These are phyloP conservation scores for Mactra quadrangularis DNA, from an alignment of 1,140 invertebrate species.

Conservation along the genomic window DNA sequence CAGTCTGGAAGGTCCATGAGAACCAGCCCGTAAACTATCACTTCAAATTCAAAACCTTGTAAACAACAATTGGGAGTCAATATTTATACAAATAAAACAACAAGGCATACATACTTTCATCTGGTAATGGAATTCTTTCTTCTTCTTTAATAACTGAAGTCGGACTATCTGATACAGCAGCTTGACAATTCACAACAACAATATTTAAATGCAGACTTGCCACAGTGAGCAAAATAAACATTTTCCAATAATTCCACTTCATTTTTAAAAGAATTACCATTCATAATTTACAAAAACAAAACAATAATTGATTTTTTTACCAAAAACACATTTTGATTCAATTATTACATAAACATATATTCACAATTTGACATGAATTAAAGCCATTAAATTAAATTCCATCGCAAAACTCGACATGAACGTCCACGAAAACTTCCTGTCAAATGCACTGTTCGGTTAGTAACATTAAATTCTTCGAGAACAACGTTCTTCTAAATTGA, in stretches of 20 bases:
- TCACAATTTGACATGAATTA: background rate
- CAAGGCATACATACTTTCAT: constrained; percentile 29
- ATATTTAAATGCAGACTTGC: too few relatives aligned
- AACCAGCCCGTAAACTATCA: too few relatives aligned
- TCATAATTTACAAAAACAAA: background rate
- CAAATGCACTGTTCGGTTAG: background rate
- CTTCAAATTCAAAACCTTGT: too few relatives aligned
- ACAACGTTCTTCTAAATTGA: constrained; percentile 6
- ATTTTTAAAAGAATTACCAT: constrained; percentile 4
- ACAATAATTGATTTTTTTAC: background rate
- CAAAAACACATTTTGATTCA: background rate
- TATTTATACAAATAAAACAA: too few relatives aligned
- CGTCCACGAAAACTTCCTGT: constrained; percentile 36
- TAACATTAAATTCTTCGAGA: background rate
- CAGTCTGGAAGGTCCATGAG: too few relatives aligned
- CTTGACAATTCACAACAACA: too few relatives aligned
- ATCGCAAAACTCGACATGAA: background rate
- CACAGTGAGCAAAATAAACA: background rate
- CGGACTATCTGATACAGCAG: too few relatives aligned
- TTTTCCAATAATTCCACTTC: background rate
- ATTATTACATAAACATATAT: background rate
- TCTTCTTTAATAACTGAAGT: too few relatives aligned
- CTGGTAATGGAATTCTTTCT: constrained; percentile 21
- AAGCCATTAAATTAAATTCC: background rate
- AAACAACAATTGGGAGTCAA: too few relatives aligned